phyloP scores from a whole-genome alignment of 2,888 invertebrate species.

The Callimorpha dominula region DNA sequence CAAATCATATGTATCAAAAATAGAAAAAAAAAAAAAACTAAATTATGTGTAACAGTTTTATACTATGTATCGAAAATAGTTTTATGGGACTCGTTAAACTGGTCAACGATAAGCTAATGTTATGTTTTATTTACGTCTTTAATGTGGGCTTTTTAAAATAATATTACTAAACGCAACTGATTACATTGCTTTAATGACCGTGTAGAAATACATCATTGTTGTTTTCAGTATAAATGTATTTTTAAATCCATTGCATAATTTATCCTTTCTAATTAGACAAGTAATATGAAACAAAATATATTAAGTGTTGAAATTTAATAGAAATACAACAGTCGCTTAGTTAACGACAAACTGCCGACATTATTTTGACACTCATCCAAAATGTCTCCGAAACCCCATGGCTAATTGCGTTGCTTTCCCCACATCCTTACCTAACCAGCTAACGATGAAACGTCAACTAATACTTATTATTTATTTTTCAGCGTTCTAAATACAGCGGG shows the following conservation, averaged over 20 bases:
- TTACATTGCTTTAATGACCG: slow-evolving; percentile 11
- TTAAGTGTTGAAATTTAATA: slow-evolving; percentile 50
- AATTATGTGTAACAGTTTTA: slow-evolving; percentile 38
- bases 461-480: slow-evolving; percentile 78
- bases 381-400: slow-evolving; percentile 54
- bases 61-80: slow-evolving; percentile 65
- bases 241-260: background rate
- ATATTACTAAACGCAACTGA: slow-evolving; percentile 6
- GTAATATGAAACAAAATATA: slow-evolving; percentile 46
- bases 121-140: slow-evolving; percentile 34
- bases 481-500: slow-evolving; percentile 74
- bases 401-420: slow-evolving; percentile 76
- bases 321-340: slow-evolving; percentile 39
- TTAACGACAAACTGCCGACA: slow-evolving; percentile 59
- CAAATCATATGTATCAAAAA: slow-evolving; percentile 45
- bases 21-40: slow-evolving; percentile 27
- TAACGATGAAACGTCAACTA: slow-evolving; percentile 63
- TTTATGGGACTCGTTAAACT: slow-evolving; percentile 62
- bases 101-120: slow-evolving; percentile 37
- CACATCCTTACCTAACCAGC: slow-evolving; percentile 65
- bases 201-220: background rate
- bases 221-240: background rate
- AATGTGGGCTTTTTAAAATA: slow-evolving; percentile 20
- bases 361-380: slow-evolving; percentile 69
- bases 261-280: slow-evolving; percentile 29